Evolutionary conservation across 2,797 vertebrate genomes (phyloP).

Genomic region (Cossypha niveicapilla): DNA sequence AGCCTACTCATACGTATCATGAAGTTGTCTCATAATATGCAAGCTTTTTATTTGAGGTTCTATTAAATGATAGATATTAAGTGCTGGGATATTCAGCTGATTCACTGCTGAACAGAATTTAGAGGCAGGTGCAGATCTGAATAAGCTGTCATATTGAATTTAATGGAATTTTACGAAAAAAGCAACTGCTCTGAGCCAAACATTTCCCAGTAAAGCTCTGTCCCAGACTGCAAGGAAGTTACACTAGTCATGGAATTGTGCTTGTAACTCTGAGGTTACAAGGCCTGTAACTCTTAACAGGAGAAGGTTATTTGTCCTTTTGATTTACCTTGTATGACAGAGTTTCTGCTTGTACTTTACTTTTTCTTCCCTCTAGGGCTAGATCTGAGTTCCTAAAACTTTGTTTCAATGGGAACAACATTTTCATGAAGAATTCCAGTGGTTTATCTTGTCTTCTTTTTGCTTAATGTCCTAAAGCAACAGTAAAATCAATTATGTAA

Average conservation of each 20-base stretch:
- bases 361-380: background rate
- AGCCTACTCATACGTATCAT: background rate
- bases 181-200: background rate
- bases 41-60: background rate
- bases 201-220: background rate
- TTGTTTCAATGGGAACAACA: background rate
- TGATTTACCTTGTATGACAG: background rate
- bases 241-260: background rate
- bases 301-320: background rate
- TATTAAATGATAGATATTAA: background rate
- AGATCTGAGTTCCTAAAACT: background rate
- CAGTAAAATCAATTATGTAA: background rate
- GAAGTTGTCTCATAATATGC: background rate
- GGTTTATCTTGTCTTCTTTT: background rate
- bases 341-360: background rate
- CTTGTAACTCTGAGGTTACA: background rate
- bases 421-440: background rate
- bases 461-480: background rate
- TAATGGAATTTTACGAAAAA: background rate
- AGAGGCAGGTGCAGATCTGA: background rate
- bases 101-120: background rate
- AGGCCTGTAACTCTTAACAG: background rate
- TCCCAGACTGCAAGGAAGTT: background rate
- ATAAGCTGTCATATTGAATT: background rate
- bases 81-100: background rate